These are phyloP conservation scores for Geothlypis trichas DNA, from an alignment of 2,113 vertebrate genomes.

Conservation along the genomic window DNA sequence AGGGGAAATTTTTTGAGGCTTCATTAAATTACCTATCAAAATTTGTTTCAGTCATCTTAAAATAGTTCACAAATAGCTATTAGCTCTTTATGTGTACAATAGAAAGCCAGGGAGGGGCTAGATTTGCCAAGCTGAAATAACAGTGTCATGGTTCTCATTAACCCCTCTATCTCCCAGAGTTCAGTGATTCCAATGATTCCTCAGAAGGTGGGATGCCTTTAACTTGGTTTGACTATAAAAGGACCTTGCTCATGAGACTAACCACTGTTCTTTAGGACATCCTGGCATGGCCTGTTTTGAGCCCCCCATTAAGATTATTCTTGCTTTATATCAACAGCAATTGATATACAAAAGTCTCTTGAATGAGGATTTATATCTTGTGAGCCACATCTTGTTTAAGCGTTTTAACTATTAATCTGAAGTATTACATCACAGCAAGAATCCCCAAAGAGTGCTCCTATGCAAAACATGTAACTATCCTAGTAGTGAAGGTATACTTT, in stretches of 20 bases:
- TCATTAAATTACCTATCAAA: neutral
- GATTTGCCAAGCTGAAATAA: neutral
- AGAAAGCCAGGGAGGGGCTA: neutral
- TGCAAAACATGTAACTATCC: neutral
- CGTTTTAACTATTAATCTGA: neutral
- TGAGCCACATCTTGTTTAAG: neutral
- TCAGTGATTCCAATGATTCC: accelerated
- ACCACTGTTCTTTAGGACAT: neutral
- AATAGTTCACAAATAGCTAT: neutral
- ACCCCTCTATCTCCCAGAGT: neutral
- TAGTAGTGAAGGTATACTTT: neutral
- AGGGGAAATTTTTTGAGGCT: neutral
- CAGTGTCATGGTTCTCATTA: neutral
- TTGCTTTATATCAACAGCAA: neutral
- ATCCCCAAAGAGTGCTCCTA: neutral
- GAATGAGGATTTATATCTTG: neutral
- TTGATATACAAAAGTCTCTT: neutral
- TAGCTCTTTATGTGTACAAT: neutral
- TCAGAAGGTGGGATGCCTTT: neutral
- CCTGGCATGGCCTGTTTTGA: neutral
- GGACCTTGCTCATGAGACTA: neutral
- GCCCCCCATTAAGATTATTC: neutral
- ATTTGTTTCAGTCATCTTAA: neutral
- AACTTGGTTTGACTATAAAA: neutral
- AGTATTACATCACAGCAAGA: neutral